Conservation (phyloP, 2,113 vertebrate species). For the human (Homo sapiens) region DNA sequence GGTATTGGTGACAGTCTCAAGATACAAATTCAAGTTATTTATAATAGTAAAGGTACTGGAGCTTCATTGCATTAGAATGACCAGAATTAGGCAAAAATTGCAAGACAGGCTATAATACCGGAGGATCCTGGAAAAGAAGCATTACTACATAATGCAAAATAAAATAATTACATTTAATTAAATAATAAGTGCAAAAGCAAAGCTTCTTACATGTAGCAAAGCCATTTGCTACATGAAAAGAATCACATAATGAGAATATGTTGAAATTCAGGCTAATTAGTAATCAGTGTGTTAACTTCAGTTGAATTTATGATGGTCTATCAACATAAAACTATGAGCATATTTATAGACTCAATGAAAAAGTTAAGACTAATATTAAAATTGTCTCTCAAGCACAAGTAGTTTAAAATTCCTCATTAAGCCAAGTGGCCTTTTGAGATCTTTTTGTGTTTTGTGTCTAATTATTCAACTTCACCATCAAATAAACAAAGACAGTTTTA, state of each 20-base stretch:
- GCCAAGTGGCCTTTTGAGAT: constrained; percentile 36
- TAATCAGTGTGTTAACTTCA: constrained; percentile 40
- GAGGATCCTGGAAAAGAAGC: neutral
- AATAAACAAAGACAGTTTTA: constrained; percentile 35
- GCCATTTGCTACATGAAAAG: constrained; percentile 22
- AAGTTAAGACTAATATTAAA: constrained; percentile 67
- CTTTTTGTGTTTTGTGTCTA: constrained; percentile 51
- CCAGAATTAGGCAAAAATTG: constrained; percentile 3
- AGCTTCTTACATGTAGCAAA: constrained; percentile 49
- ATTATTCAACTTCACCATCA: constrained; percentile 30
- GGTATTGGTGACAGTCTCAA: neutral
- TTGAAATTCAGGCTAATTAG: constrained; percentile 66
- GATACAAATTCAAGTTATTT: neutral
- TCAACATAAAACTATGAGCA: constrained; percentile 5
- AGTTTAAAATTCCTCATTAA: constrained; percentile 64
- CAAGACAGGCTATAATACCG: neutral
- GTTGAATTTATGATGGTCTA: constrained; percentile 43
- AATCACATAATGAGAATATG: constrained; percentile 36
- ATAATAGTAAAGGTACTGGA: neutral
- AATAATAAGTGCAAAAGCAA: constrained; percentile 40
- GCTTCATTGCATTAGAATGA: neutral
- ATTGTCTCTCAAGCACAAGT: constrained; percentile 51
- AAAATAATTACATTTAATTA: constrained; percentile 54
- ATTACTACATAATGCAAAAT: constrained; percentile 10
- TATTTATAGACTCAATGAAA: constrained; percentile 61